phyloP scores from a whole-genome alignment of 2,797 vertebrate species.

The Morus bassanus region DNA sequence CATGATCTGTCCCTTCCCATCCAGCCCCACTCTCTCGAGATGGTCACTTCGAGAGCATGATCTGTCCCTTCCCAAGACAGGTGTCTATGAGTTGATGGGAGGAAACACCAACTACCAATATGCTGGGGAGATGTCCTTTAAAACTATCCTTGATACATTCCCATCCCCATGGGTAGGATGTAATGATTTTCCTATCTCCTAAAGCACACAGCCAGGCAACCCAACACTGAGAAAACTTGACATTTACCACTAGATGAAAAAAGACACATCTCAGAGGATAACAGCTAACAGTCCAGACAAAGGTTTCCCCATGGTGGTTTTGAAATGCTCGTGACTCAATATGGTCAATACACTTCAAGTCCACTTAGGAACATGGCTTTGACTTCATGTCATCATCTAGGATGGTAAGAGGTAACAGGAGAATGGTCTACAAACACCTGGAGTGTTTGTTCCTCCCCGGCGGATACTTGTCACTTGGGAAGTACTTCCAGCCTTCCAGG shows the following conservation, averaged over 20 bases:
- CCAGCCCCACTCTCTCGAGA: no score
- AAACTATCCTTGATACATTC: neutral
- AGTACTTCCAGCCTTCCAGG: conserved; percentile 26
- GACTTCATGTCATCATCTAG: neutral
- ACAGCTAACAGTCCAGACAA: neutral
- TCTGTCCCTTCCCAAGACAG: neutral
- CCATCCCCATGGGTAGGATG: neutral
- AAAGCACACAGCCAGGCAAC: neutral
- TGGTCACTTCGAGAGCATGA: neutral
- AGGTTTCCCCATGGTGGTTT: neutral
- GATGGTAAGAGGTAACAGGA: neutral
- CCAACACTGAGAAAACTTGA: neutral
- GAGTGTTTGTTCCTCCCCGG: conserved; percentile 43
- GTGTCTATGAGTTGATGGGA: neutral
- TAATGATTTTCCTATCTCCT: neutral
- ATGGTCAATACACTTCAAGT: conserved; percentile 3
- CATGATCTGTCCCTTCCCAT: neutral
- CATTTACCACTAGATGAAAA: neutral
- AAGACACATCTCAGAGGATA: neutral
- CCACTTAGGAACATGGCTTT: conserved; percentile 8
- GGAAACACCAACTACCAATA: neutral
- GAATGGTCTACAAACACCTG: conserved; percentile 28
- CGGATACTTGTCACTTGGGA: neutral
- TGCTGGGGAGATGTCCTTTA: neutral
- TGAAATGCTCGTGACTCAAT: neutral